Evolutionary conservation across 2,797 vertebrate species (phyloP).

Genomic region (Sphenodon punctatus): DNA sequence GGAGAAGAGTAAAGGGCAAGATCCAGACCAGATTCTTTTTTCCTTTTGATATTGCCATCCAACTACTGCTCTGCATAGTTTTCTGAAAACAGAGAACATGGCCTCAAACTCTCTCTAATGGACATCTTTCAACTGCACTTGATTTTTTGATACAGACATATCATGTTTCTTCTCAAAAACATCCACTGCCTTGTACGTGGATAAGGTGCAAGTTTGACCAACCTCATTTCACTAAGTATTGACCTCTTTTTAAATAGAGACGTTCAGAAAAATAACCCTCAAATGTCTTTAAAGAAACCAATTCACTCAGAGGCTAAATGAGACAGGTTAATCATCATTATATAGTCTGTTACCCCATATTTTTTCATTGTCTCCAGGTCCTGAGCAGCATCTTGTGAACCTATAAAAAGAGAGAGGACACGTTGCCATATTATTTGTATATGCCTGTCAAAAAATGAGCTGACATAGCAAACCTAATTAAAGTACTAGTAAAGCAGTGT

Average conservation of each 20-base stretch:
- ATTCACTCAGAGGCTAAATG: accelerated
- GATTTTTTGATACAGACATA: not conserved
- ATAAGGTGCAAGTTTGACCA: not conserved
- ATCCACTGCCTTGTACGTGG: not conserved
- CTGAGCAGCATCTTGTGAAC: conserved; percentile 93
- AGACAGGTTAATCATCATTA: accelerated
- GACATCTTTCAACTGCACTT: not conserved
- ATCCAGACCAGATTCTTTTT: not conserved
- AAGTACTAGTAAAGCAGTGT: not conserved
- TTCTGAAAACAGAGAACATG: accelerated
- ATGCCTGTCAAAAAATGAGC: not conserved
- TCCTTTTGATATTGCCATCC: not conserved
- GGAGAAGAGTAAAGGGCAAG: not conserved
- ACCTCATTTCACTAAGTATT: not conserved
- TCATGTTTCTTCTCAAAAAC: not conserved
- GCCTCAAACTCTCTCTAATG: accelerated
- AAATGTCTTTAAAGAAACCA: not conserved
- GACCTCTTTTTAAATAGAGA: not conserved
- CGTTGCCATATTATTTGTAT: not conserved
- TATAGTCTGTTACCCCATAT: conserved; percentile 79
- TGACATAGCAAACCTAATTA: not conserved
- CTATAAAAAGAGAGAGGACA: conserved; percentile 67
- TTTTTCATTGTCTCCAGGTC: conserved; percentile 88
- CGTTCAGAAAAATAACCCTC: not conserved
- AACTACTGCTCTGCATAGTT: not conserved